Evolutionary conservation across 2,888 invertebrate genomes (phyloP).

Genomic region (Napeogenes sylphis): DNA sequence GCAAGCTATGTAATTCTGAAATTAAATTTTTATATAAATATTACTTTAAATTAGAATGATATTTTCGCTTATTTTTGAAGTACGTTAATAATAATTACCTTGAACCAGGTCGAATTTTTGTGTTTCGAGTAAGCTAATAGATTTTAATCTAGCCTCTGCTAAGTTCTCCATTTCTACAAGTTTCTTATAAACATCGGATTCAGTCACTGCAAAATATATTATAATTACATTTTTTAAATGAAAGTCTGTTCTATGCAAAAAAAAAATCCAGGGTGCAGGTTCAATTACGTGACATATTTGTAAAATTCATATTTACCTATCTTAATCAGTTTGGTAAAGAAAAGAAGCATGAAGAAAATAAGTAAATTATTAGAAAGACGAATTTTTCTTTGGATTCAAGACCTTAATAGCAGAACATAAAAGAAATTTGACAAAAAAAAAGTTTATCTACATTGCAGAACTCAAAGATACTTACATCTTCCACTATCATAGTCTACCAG

Average conservation of each 20-base stretch:
- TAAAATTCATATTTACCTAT: no score
- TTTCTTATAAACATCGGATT: constrained; percentile 72
- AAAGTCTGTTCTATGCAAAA: no score
- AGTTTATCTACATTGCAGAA: no score
- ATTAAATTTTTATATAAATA: constrained; percentile 31
- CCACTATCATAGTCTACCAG: constrained; percentile 88
- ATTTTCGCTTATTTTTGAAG: not conserved
- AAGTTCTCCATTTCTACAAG: constrained; percentile 68
- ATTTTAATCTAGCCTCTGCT: constrained; percentile 76
- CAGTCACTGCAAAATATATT: constrained; percentile 58
- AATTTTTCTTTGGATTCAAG: no score
- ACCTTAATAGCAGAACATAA: no score
- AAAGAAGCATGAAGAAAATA: no score
- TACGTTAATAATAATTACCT: constrained; percentile 55
- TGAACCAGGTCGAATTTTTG: constrained; percentile 83
- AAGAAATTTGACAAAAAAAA: no score
- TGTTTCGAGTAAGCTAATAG: constrained; percentile 79
- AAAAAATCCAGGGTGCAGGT: no score
- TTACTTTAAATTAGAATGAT: constrained; percentile 8
- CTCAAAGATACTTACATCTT: constrained; percentile 70
- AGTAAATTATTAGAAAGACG: no score
- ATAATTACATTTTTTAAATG: constrained; percentile 3
- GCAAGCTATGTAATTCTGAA: constrained; percentile 75
- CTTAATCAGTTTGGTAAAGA: no score
- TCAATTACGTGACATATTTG: no score